Percentiles rank a stretch among this genome's conserved stretches.
Evolutionary conservation across 2,113 vertebrate species (phyloP).

Genomic region (Scalopus aquaticus): DNA sequence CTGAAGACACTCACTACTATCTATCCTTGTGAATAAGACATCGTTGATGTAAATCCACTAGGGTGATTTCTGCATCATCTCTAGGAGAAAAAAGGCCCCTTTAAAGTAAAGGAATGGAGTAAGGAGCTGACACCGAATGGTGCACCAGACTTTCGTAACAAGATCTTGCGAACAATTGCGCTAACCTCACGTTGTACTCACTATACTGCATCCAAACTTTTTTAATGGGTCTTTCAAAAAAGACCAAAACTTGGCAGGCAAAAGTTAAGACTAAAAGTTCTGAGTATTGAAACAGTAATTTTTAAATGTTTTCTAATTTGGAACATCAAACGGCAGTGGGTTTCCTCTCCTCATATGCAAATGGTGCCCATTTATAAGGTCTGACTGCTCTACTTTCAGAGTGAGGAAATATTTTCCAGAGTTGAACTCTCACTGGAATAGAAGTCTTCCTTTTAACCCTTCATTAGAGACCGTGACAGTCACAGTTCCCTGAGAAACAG

Average conservation of each 20-base stretch:
- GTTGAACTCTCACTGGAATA: not conserved
- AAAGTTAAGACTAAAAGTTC: constrained; percentile 1
- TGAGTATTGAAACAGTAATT: not conserved
- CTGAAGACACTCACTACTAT: not conserved
- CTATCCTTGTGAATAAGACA: not conserved
- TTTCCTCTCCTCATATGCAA: not conserved
- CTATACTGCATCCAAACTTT: not conserved
- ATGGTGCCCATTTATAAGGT: not conserved
- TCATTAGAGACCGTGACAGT: not conserved
- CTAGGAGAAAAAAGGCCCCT: not conserved
- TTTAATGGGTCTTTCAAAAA: constrained; percentile 1
- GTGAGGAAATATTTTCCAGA: not conserved
- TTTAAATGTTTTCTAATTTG: not conserved
- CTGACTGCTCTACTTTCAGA: not conserved
- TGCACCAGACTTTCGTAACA: not conserved
- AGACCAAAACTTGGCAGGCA: not conserved
- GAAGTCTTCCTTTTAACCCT: not conserved
- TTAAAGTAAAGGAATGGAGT: not conserved
- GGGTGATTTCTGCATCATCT: not conserved
- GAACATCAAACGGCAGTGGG: not conserved
- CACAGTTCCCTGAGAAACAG: not conserved
- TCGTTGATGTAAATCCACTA: rapidly evolving
- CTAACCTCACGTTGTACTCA: not conserved
- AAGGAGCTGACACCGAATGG: not conserved
- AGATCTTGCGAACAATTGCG: not conserved